These are phyloP conservation scores for Pseudopleuronectes americanus DNA, from an alignment of 2,797 vertebrate species.

Conservation along the genomic window DNA sequence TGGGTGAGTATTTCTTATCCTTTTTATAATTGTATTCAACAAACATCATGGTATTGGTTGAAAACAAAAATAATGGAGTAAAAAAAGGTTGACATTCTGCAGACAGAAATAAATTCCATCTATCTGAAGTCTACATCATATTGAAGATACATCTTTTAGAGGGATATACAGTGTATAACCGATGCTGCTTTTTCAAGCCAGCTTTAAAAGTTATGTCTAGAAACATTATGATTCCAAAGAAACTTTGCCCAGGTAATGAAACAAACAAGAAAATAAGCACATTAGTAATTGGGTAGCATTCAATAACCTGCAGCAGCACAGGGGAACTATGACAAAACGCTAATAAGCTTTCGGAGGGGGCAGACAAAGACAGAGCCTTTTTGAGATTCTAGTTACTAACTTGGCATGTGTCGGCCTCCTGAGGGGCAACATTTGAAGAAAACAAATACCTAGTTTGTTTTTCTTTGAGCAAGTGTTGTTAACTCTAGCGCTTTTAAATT, in stretches of 20 bases:
- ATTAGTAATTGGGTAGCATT: constrained; percentile 68
- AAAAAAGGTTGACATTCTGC: too few relatives aligned
- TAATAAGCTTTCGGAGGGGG: constrained; percentile 66
- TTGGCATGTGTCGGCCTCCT: constrained; percentile 41
- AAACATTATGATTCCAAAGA: constrained; percentile 62
- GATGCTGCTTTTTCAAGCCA: neutral
- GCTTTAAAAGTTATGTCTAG: constrained; percentile 30
- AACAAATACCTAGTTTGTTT: constrained; percentile 36
- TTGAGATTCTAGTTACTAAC: constrained; percentile 53
- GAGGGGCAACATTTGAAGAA: constrained; percentile 40
- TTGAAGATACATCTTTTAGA: too few relatives aligned
- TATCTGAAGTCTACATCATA: too few relatives aligned
- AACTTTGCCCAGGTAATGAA: constrained; percentile 56
- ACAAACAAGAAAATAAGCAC: constrained; percentile 65
- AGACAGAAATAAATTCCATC: neutral
- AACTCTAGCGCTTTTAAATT: constrained; percentile 24
- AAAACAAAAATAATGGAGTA: too few relatives aligned
- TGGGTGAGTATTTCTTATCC: too few relatives aligned
- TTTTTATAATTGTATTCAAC: too few relatives aligned
- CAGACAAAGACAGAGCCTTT: constrained; percentile 33
- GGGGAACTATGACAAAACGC: constrained; percentile 67
- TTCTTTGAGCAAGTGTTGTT: constrained; percentile 13
- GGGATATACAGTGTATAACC: constrained; percentile 9
- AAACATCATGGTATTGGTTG: too few relatives aligned
- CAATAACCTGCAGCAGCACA: constrained; percentile 66